Percentiles rank a stretch among this genome's conserved stretches.
phyloP scores from a whole-genome alignment of 2,888 invertebrate species.

The Lycaena phlaeas region DNA sequence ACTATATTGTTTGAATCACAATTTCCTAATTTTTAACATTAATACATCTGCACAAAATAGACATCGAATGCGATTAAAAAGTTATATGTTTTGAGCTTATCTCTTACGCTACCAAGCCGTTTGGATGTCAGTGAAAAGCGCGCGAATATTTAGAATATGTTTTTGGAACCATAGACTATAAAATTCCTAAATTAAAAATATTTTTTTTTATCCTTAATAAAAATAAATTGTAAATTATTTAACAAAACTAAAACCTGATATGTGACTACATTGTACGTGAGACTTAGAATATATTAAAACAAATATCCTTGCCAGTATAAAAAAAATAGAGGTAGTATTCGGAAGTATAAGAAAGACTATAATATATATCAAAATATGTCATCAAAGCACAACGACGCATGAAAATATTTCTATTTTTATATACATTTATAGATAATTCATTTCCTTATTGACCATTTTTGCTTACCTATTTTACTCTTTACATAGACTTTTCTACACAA shows the following conservation, averaged over 20 bases:
- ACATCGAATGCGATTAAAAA: constrained; percentile 42
- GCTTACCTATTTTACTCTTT: constrained; percentile 45
- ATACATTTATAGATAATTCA: constrained; percentile 67
- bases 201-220: not conserved
- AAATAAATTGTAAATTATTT: constrained; percentile 6
- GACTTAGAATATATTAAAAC: constrained; percentile 22
- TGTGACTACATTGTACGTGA: constrained; percentile 54
- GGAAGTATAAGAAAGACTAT: constrained; percentile 27
- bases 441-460: constrained; percentile 69
- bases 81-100: constrained; percentile 30
- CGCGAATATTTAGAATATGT: constrained; percentile 23
- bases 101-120: constrained; percentile 23
- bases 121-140: constrained; percentile 27
- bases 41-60: constrained; percentile 59
- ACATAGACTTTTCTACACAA: constrained; percentile 37
- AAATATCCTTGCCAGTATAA: constrained; percentile 11
- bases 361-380: constrained; percentile 25
- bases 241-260: constrained; percentile 34
- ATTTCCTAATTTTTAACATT: constrained; percentile 65
- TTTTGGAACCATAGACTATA: constrained; percentile 4
- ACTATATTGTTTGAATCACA: constrained; percentile 70
- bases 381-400: constrained; percentile 37
- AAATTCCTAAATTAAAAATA: constrained; percentile 4
- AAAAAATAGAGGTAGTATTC: constrained; percentile 35
- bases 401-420: constrained; percentile 48